Base-by-base conservation (phyloP, 1,140 invertebrate species). In the Magallana angulata region DNA sequence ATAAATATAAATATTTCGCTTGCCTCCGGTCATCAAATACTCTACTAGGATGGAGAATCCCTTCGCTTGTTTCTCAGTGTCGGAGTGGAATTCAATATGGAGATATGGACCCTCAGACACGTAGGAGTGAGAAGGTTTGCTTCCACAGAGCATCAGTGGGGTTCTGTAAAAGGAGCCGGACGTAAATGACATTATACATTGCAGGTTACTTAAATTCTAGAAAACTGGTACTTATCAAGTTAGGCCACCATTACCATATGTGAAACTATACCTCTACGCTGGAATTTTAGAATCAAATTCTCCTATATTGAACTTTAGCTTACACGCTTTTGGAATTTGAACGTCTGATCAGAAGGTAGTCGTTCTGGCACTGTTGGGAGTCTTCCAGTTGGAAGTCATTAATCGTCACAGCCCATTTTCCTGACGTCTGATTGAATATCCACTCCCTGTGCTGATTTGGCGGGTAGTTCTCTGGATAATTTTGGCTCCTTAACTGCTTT, bases 381-480 rank as follows among this genome's bases (percentile, higher is more conserved):
- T 82, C 81, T 11, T 82, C 18, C 48, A 82, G 57, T 14, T 82
- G 16, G 18, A 82, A 57, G 48, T 82, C 56, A 14, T 82, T 16
- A 16, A 82, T 57, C n/a, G 81, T 57, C 56, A 82, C 7, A 1
- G 18, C 18, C 81, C 81, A 82, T 9, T 30, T 1, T n/a, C 81
- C 81, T 57, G 18, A 9, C 48, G 81, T 82, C 18, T 82, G 81
- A 30, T 82, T 82, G 48, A 82, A 82, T 9, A 57, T 57, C 81
- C 81, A 82, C 18, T 57, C 48, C 18, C 18, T 82, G 81, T 82
- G n/a, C 16, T 82, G 16, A 24, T 57, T 56, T 1, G 36, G 36
- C 7, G 81, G 48, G 18, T 82, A 82, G 12, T n/a, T n/a, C 7
- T 57, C 9, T n/a, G 81, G 81, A 82, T 82, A 82, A 76, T 76